These are phyloP conservation scores for Leptopilina syphax DNA, from an alignment of 2,888 invertebrate species.

Conservation along the genomic window DNA sequence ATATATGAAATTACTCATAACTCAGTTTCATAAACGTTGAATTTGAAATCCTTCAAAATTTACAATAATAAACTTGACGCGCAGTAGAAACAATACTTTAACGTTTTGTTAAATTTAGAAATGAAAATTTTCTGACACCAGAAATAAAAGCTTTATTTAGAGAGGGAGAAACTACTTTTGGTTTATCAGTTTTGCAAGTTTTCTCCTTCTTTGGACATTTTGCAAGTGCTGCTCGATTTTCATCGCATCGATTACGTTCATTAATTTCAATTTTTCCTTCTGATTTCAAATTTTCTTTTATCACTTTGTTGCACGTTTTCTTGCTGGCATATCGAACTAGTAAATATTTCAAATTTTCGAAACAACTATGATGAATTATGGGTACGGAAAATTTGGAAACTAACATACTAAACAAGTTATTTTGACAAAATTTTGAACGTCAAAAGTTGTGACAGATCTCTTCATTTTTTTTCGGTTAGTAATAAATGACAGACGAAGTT, in stretches of 20 bases:
- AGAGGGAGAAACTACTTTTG: slow-evolving; percentile 47
- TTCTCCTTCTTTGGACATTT: slow-evolving; percentile 55
- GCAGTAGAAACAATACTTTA: slow-evolving; percentile 26
- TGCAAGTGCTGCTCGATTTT: slow-evolving; percentile 46
- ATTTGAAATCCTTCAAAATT: slow-evolving; percentile 16
- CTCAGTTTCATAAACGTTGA: slow-evolving; percentile 1
- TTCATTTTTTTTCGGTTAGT: not conserved
- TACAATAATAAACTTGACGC: slow-evolving; percentile 32
- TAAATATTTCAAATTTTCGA: slow-evolving; percentile 28
- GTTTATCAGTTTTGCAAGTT: slow-evolving; percentile 26
- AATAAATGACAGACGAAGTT: slow-evolving; percentile 37
- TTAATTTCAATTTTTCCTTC: not conserved
- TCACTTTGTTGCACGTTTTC: slow-evolving; percentile 30
- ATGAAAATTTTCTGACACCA: slow-evolving; percentile 27
- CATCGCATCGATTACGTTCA: slow-evolving; percentile 44
- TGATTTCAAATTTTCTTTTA: slow-evolving; percentile 36
- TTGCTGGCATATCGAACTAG: slow-evolving; percentile 35
- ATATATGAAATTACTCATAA: slow-evolving; percentile 18
- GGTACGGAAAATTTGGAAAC: slow-evolving; percentile 52
- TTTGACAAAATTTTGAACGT: slow-evolving; percentile 8
- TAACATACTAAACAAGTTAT: slow-evolving; percentile 50
- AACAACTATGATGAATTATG: slow-evolving; percentile 37
- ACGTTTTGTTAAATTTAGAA: slow-evolving; percentile 18
- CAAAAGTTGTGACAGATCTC: slow-evolving; percentile 20
- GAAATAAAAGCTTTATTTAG: slow-evolving; percentile 13